Base-by-base conservation (phyloP, 2,888 invertebrate species). In the Sesamia inferens region DNA sequence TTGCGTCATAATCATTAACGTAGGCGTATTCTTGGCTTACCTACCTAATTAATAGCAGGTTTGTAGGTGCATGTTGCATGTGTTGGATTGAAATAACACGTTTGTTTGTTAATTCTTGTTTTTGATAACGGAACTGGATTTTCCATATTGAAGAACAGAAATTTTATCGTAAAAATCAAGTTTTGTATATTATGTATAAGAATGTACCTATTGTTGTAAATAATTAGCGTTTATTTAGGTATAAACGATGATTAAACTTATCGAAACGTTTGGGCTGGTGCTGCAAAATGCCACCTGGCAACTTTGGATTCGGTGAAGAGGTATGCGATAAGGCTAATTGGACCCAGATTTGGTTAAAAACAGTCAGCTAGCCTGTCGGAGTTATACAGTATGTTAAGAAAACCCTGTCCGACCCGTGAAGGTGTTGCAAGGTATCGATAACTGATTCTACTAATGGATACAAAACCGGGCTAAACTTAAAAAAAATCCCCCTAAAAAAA, bases 1-100 rank as follows among this genome's bases (percentile, higher is more conserved):
- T 92, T 90, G 84, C 91, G 87, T 91, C 92, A 92, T 68, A 31
- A 10, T 67, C 68, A 73, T 79, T 82, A 79, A 42, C 55, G 76
- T 76, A 63, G 79, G 64, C 31, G 68, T 59, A 64, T 54, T 75
- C 70, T 74, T 63, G 63, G 75, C 66, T 58, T 68, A 24, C 69
- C 51, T 51, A 48, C 44, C 48, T 75, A 55, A 79, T 81, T 72
- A 82, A 76, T 69, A 68, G 65, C 78, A 67, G 68, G 67, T 81
- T 67, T 39, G 39, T 39, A 7, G 63, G 68, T 65, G 76, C 61
- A 62, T 22, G 31, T 54, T 48, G 67, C 47, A 65, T 42, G 13
- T 58, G 16, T 58, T 24, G 14, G 19, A 71, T 22, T 51, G 19
- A 64, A 74, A 63, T 71, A 57, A 47, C 47, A 13, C 0, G 31